These are phyloP conservation scores for Falcaria lacertinaria DNA, from an alignment of 2,888 invertebrate genomes.

Conservation along the genomic window DNA sequence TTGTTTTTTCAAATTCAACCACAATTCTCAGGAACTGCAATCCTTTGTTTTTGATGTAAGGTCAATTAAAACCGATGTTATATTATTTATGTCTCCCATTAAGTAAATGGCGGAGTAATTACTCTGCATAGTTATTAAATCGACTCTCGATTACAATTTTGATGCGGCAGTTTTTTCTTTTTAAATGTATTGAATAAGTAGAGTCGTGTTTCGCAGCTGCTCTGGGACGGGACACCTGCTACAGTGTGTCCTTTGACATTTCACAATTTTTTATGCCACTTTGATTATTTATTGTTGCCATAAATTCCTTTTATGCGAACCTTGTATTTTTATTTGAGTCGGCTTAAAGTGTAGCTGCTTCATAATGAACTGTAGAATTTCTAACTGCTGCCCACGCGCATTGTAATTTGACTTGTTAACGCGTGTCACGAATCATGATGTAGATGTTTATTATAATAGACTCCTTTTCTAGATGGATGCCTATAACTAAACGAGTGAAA, in stretches of 20 bases:
- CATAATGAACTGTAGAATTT: background rate
- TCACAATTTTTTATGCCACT: slow-evolving; percentile 27
- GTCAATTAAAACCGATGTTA: slow-evolving; percentile 17
- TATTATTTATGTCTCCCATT: slow-evolving; percentile 7
- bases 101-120: slow-evolving; percentile 18
- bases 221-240: slow-evolving; percentile 49
- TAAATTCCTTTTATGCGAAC: slow-evolving; percentile 17
- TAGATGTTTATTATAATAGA: slow-evolving; percentile 19
- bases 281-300: slow-evolving; percentile 22
- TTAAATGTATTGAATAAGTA: slow-evolving; percentile 20
- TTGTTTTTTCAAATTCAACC: too few relatives aligned
- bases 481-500: slow-evolving; percentile 14
- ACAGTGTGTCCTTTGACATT: slow-evolving; percentile 66
- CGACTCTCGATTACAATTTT: slow-evolving; percentile 30
- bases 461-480: slow-evolving; percentile 28
- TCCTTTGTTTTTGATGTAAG: slow-evolving; percentile 11
- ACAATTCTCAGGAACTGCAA: slow-evolving; percentile 21
- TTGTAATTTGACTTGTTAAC: slow-evolving; percentile 29
- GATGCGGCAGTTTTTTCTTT: slow-evolving; percentile 28
- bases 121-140: slow-evolving; percentile 23
- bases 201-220: slow-evolving; percentile 45
- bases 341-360: background rate
- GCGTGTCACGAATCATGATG: slow-evolving; percentile 30
- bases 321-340: slow-evolving; percentile 1
- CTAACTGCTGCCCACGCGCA: slow-evolving; percentile 11